Base-by-base conservation (phyloP, 2,113 vertebrate species). In the Trinectes maculatus region DNA sequence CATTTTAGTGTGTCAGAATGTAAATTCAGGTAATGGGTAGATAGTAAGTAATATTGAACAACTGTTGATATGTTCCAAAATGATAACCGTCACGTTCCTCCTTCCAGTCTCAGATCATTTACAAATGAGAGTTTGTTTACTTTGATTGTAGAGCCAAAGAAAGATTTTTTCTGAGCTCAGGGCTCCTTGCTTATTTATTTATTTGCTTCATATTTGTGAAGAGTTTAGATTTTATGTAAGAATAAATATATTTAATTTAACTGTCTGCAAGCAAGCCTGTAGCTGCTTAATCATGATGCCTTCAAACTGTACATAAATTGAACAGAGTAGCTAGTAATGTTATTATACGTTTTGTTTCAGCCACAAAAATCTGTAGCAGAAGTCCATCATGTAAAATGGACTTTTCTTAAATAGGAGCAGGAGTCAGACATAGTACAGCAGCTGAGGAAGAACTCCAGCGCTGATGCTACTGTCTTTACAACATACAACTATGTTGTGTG, bases 21-120 rank as follows among this genome's bases (percentile, higher is more conserved):
- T 59, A 34, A 29, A 42, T 42, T 31, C 21, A 46, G 31, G 34
- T 42, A 55, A 37, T 8, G 8, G 12, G 5, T 68, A 33, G 25
- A n/a, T 48, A 26, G 5, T 46, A 8, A 29, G 3, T 65, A n/a
- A 46, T 4, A 31, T 22, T 43, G 3, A 56, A 56, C 8, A 24
- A 36, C 2, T 63, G 39, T 69, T 56, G 6, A 40, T 77, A 60
- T 43, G 39, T 36, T 73, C 21, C 11, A 62, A 22, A 67, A 64
- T 22, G 13, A 6, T 18, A 7, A 47, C 43, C 11, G 15, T 34
- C n/a, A 59, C 56, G 22, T 43, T 37, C 54, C 29, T 73, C 12
- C 80, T 88, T 90, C 87, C 84, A 84, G 83, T 89, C 79, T 83
- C 53, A 28, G 16, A 60, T 8, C 36, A 81, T 87, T 89, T 85